Evolutionary conservation across 2,888 invertebrate species (phyloP).

Genomic region (Campoplex capitator): DNA sequence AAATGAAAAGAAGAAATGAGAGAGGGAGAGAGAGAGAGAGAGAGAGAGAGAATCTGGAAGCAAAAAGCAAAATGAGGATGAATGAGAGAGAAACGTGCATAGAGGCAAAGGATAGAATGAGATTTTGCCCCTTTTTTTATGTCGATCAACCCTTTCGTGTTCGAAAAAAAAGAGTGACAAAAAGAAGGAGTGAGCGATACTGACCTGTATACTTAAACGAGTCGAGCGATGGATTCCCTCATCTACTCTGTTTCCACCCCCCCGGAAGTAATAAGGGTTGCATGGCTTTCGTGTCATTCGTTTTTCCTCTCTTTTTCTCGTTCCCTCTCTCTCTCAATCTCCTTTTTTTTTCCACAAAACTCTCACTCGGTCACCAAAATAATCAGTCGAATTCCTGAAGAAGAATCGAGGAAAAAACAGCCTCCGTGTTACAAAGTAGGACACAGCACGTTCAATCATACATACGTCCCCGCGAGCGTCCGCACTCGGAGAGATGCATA

Average conservation of each 20-base stretch:
- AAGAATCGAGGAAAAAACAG: constrained; percentile 32
- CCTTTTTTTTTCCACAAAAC: constrained; percentile 4
- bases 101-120: constrained; percentile 33
- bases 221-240: constrained; percentile 64
- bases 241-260: constrained; percentile 14
- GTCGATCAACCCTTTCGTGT: constrained; percentile 54
- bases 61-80: constrained; percentile 51
- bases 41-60: constrained; percentile 15
- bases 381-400: constrained; percentile 62
- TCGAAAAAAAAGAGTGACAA: constrained; percentile 31
- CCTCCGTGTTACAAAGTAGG: constrained; percentile 47
- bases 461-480: constrained; percentile 53
- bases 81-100: constrained; percentile 44
- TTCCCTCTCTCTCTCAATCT: constrained; percentile 31
- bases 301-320: constrained; percentile 19
- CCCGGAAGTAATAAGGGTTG: constrained; percentile 68
- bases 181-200: constrained; percentile 5
- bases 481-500: constrained; percentile 33
- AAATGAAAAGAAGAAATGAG: constrained; percentile 5
- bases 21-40: constrained; percentile 14
- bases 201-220: constrained; percentile 66
- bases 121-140: constrained; percentile 45
- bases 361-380: constrained; percentile 59
- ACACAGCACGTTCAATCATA: constrained; percentile 59
- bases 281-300: constrained; percentile 66